Evolutionary conservation across 2,888 invertebrate genomes (phyloP), one percentile per base, ranked within the genome.

Genomic region (Nezara viridula): DNA sequence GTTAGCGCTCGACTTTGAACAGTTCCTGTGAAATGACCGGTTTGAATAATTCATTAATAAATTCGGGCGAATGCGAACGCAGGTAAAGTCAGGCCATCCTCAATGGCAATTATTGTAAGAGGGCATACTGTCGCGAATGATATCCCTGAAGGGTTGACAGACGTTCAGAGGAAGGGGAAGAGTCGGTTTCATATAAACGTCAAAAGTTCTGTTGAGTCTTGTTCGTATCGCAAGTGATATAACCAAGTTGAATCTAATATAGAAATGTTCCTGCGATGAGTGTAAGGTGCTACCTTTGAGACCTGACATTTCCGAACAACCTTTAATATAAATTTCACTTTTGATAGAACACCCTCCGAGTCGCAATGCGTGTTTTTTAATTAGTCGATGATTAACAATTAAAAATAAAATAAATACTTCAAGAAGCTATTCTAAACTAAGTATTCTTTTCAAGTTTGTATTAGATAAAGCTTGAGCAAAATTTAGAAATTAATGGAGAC

Each of bases 131-230:
- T 60, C 87, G 55, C 40, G 44, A 32, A 40, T 87, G 87, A 87
- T 87, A 87, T 40, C 37, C 37, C 19, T 49, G 40, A 55, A 40
- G 87, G 66, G 87, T 87, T 87, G 87, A 87, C 52, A 87, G 87
- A 87, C 87, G 55, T 55, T 40, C 87, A 55, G 50, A 21, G 21
- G 49, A 27, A 37, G 37, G 52, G 50, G 86, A 50, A 52, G 87
- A 60, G 40, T 40, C 55, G 88, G 89, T 89, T 90, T 90, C 91
- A 90, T 91, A 91, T 91, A 91, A 91, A 91, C 89, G 91, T 91
- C 91, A 91, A 91, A 91, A 91, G 89, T 90, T 90, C 88, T 90
- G 87, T 87, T 52, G 87, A 60, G 87, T 52, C 87, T 52, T 87
- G 60, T 87, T 86, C 86, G 86, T 86, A 86, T 52, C 19, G 86